A percentile compares a stretch with the other conserved stretches of the same genome.
phyloP scores from a whole-genome alignment of 2,797 vertebrate species.

The Onychomys leucogaster region DNA sequence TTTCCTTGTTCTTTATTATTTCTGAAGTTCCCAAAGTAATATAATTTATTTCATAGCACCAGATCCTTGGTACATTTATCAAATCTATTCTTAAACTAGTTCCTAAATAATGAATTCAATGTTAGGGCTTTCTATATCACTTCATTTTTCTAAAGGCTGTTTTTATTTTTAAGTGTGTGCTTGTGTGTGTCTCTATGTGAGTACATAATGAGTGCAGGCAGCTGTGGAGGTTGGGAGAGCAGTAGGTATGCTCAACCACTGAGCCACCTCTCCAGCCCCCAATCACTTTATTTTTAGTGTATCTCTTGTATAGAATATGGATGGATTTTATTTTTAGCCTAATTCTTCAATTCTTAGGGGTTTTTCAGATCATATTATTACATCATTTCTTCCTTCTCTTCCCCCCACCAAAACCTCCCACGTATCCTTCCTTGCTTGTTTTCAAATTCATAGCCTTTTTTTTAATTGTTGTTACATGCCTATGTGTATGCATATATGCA shows the following conservation, averaged over 20 bases:
- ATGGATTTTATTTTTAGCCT: conserved; percentile 45
- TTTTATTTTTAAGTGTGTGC: background rate
- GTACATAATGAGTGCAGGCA: background rate
- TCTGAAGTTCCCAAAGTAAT: conserved; percentile 43
- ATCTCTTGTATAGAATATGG: background rate
- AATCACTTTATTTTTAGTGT: background rate
- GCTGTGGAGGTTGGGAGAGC: background rate
- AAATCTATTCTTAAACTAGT: conserved; percentile 15
- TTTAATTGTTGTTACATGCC: background rate
- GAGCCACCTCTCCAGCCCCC: background rate
- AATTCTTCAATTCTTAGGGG: conserved; percentile 19
- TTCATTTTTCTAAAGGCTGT: background rate
- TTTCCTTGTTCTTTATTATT: conserved; percentile 5
- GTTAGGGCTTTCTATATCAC: conserved; percentile 23
- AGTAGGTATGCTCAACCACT: background rate
- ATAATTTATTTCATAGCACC: conserved; percentile 26
- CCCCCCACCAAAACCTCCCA: background rate
- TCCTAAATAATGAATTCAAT: conserved; percentile 30
- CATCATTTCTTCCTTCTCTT: background rate
- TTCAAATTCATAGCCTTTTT: background rate
- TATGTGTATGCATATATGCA: too few relatives aligned
- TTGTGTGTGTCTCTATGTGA: background rate
- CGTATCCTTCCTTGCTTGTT: background rate
- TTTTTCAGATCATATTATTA: background rate
- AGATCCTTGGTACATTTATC: conserved; percentile 9